phyloP scores from a whole-genome alignment of 2,888 invertebrate species.

The Cremastinae sp. region DNA sequence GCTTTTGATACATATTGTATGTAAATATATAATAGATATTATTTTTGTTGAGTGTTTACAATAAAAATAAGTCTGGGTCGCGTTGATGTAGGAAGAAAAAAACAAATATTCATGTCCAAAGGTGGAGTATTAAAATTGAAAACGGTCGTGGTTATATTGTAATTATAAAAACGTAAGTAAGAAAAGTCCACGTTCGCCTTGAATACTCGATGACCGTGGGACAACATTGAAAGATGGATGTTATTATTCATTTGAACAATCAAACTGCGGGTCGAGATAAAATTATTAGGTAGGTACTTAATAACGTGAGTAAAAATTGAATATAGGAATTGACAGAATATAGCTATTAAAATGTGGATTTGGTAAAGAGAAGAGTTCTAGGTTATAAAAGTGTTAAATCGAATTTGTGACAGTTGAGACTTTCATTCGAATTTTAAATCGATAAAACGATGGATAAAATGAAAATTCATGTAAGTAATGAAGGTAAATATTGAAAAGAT shows the following conservation, averaged over 20 bases:
- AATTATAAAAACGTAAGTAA: too few relatives aligned
- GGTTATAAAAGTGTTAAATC: not conserved
- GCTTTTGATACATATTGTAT: too few relatives aligned
- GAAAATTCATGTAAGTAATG: not conserved
- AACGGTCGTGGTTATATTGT: too few relatives aligned
- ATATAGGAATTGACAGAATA: not conserved
- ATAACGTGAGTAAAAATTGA: conserved; percentile 34
- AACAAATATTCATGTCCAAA: conserved; percentile 35
- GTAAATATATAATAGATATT: too few relatives aligned
- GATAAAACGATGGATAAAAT: not conserved
- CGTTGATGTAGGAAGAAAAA: too few relatives aligned
- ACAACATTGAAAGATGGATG: conserved; percentile 76
- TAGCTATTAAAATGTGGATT: not conserved
- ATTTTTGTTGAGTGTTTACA: too few relatives aligned
- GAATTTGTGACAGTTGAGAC: not conserved
- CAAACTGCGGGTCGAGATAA: conserved; percentile 82
- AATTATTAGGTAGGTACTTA: conserved; percentile 80
- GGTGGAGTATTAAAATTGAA: conserved; percentile 15
- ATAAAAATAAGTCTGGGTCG: too few relatives aligned
- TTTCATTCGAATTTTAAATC: not conserved
- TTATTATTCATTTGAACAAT: conserved; percentile 80
- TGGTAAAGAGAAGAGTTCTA: not conserved
- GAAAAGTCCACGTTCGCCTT: too few relatives aligned
- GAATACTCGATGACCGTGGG: not conserved
- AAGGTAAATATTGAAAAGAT: conserved; percentile 78